These are phyloP conservation scores for Eristalis arbustorum DNA, from an alignment of 2,888 invertebrate species.

Conservation along the genomic window DNA sequence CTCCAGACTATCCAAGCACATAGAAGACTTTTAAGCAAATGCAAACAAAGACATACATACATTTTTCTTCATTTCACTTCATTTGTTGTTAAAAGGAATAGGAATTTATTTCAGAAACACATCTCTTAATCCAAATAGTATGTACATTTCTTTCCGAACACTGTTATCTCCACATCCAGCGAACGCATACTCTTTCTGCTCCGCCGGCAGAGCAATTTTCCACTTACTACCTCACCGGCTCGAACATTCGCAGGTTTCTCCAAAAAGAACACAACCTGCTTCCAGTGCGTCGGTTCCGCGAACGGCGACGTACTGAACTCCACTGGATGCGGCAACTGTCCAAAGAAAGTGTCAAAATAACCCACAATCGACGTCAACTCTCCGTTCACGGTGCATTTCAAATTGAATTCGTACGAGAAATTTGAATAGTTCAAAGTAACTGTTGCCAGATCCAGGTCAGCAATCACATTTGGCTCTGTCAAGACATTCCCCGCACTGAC, in stretches of 20 bases:
- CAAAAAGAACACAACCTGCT: slow-evolving; percentile 90
- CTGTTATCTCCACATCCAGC: slow-evolving; percentile 85
- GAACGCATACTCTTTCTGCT: slow-evolving; percentile 88
- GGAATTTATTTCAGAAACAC: not conserved
- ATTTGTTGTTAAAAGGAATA: not conserved
- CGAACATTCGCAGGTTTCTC: slow-evolving; percentile 87
- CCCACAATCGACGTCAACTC: slow-evolving; percentile 90
- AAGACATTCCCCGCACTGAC: slow-evolving; percentile 84
- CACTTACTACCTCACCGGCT: slow-evolving; percentile 84
- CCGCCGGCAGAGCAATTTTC: slow-evolving; percentile 87
- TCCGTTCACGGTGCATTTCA: slow-evolving; percentile 85
- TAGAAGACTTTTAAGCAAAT: too few species aligned
- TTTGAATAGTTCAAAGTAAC: slow-evolving; percentile 87
- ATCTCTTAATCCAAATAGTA: slow-evolving; percentile 84
- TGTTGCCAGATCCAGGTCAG: slow-evolving; percentile 88
- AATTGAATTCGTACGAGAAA: slow-evolving; percentile 86
- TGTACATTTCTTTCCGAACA: slow-evolving; percentile 83
- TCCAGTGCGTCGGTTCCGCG: slow-evolving; percentile 88
- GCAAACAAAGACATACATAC: too few species aligned
- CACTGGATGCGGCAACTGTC: slow-evolving; percentile 84
- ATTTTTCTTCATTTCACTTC: too few species aligned
- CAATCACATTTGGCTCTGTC: slow-evolving; percentile 84
- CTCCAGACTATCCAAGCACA: too few species aligned
- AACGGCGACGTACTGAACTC: slow-evolving; percentile 86
- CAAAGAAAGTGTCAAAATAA: slow-evolving; percentile 95